phyloP scores from a whole-genome alignment of 2,888 invertebrate genomes.

The Torymus auratus region DNA sequence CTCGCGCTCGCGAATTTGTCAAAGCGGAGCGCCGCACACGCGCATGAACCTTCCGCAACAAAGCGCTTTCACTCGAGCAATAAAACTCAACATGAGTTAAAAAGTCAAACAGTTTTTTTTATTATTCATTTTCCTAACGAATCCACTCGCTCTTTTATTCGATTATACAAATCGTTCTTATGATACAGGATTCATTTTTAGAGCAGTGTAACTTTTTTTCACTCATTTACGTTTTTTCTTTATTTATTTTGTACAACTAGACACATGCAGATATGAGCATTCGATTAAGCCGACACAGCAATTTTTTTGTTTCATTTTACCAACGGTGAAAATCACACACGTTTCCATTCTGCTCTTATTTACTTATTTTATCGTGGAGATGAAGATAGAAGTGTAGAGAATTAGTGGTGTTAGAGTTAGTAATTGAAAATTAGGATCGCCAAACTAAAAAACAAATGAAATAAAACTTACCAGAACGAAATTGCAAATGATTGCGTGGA shows the following conservation, averaged over 20 bases:
- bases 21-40: slow-evolving; percentile 18
- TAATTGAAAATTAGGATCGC: slow-evolving; percentile 4
- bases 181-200: slow-evolving; percentile 46
- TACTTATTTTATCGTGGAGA: neutral
- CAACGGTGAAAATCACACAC: slow-evolving; percentile 16
- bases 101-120: slow-evolving; percentile 48
- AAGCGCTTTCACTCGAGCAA: slow-evolving; percentile 44
- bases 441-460: slow-evolving; percentile 6
- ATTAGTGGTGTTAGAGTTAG: neutral
- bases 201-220: slow-evolving; percentile 29
- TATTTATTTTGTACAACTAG: slow-evolving; percentile 52
- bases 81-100: slow-evolving; percentile 58
- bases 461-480: slow-evolving; percentile 45
- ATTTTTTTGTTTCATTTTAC: slow-evolving; percentile 14
- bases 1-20: slow-evolving; percentile 29
- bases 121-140: slow-evolving; percentile 29
- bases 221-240: slow-evolving; percentile 6
- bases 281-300: slow-evolving; percentile 40
- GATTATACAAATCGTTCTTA: slow-evolving; percentile 41
- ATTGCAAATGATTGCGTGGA: neutral
- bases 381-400: slow-evolving; percentile 8
- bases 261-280: slow-evolving; percentile 54
- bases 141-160: slow-evolving; percentile 21
- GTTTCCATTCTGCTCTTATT: neutral
- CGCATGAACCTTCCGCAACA: slow-evolving; percentile 26